Conservation (phyloP, 2,888 invertebrate genomes). For the Odontomyia ornata region DNA sequence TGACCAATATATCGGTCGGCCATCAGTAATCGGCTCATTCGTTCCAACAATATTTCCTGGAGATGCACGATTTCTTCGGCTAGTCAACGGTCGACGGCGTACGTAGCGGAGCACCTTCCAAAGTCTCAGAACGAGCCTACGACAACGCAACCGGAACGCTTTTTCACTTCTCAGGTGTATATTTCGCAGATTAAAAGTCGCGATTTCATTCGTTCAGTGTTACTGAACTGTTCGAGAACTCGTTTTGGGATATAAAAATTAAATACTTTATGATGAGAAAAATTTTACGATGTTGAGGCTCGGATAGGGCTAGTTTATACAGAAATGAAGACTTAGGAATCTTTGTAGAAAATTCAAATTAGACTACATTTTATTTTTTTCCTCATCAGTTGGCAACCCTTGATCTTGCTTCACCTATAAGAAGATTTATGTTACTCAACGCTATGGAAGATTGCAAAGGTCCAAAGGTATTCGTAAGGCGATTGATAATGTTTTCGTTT, state of each 20-base stretch:
- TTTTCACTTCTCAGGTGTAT: slow-evolving; percentile 32
- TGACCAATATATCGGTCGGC: slow-evolving; percentile 41
- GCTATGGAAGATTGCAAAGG: slow-evolving; percentile 16
- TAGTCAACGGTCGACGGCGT: not conserved
- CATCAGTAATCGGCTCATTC: slow-evolving; percentile 37
- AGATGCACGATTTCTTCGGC: slow-evolving; percentile 29
- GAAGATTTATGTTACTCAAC: slow-evolving; percentile 34
- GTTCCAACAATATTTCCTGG: slow-evolving; percentile 1
- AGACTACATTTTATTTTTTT: no score
- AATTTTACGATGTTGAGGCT: no score
- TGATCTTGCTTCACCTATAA: not conserved
- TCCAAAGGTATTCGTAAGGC: slow-evolving; percentile 33
- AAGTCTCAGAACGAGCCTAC: slow-evolving; percentile 8
- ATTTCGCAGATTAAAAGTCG: not conserved
- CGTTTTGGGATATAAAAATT: not conserved
- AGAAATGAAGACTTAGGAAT: no score
- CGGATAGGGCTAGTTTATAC: no score
- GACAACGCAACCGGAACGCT: slow-evolving; percentile 32
- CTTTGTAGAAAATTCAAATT: no score
- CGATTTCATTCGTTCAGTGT: not conserved
- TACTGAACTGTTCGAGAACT: not conserved
- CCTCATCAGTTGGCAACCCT: slow-evolving; percentile 2
- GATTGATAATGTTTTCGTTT: slow-evolving; percentile 42
- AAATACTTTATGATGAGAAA: not conserved
- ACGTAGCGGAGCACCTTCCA: not conserved